phyloP scores from a whole-genome alignment of 2,888 invertebrate species.

The Conistra vaccinii region DNA sequence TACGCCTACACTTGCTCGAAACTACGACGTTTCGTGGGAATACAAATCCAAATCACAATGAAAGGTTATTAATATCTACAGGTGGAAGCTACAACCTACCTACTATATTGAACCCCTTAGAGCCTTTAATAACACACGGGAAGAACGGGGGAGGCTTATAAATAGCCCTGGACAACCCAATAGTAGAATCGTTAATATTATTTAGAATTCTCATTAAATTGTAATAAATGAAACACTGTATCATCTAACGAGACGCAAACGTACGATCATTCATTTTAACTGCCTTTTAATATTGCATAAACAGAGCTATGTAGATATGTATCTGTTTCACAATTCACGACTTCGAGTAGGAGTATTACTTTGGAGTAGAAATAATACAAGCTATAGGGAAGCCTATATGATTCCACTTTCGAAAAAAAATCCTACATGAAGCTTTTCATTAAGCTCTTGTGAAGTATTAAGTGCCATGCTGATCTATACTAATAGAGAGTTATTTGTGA shows the following conservation, averaged over 20 bases:
- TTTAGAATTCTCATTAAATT: constrained; percentile 37
- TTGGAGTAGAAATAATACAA: constrained; percentile 4
- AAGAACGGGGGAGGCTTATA: constrained; percentile 42
- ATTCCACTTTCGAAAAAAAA: neutral
- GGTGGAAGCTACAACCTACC: constrained; percentile 6
- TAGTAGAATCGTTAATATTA: constrained; percentile 18
- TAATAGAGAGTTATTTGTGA: neutral
- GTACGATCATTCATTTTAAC: constrained; percentile 38
- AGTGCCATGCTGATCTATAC: neutral
- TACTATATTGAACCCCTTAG: constrained; percentile 16
- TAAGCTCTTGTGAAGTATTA: too few species aligned
- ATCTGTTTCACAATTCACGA: constrained; percentile 17
- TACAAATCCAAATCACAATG: constrained; percentile 17
- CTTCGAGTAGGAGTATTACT: neutral
- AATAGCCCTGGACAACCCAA: constrained; percentile 28
- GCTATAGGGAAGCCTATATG: neutral
- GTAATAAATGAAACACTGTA: constrained; percentile 33
- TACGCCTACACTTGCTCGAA: neutral
- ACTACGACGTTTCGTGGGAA: neutral
- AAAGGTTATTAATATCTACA: constrained; percentile 34
- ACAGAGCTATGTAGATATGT: neutral
- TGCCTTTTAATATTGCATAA: constrained; percentile 28
- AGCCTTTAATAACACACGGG: constrained; percentile 23
- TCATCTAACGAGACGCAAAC: constrained; percentile 25
- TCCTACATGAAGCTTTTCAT: neutral